Evolutionary conservation across 1,140 invertebrate genomes (phyloP).

Genomic region (Cyclina sinensis): DNA sequence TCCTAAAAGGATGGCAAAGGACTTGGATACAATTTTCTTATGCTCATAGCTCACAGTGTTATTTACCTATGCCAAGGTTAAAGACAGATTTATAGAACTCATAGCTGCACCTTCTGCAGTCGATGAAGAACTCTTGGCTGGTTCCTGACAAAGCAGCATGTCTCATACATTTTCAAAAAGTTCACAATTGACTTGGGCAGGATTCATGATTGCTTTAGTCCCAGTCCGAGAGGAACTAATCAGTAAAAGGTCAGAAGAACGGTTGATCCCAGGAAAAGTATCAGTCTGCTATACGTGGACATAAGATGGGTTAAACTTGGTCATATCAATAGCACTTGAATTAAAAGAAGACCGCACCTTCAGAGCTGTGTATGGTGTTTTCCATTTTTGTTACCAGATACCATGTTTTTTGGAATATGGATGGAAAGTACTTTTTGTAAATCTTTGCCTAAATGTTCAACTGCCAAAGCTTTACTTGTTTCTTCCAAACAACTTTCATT

Average conservation of each 20-base stretch:
- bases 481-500: slow-evolving; percentile 21
- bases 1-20: background rate
- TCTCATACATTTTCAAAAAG: background rate
- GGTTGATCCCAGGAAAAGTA: background rate
- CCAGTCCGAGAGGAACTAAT: background rate
- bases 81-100: background rate
- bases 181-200: background rate
- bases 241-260: background rate
- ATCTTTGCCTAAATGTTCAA: slow-evolving; percentile 3
- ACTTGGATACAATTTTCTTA: background rate
- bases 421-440: slow-evolving; percentile 15
- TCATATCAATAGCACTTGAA: background rate
- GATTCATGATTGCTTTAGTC: background rate
- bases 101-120: background rate
- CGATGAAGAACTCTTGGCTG: background rate
- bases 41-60: background rate
- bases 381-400: background rate
- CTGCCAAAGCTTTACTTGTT: slow-evolving; percentile 18
- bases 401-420: background rate
- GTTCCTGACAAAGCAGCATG: background rate
- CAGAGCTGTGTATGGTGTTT: slow-evolving; percentile 18
- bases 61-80: background rate
- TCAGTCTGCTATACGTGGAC: background rate
- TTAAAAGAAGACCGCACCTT: background rate
- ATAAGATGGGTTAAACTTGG: background rate